Conservation (phyloP, 23 tunicate genomes). For the Aplidium turbinatum region DNA sequence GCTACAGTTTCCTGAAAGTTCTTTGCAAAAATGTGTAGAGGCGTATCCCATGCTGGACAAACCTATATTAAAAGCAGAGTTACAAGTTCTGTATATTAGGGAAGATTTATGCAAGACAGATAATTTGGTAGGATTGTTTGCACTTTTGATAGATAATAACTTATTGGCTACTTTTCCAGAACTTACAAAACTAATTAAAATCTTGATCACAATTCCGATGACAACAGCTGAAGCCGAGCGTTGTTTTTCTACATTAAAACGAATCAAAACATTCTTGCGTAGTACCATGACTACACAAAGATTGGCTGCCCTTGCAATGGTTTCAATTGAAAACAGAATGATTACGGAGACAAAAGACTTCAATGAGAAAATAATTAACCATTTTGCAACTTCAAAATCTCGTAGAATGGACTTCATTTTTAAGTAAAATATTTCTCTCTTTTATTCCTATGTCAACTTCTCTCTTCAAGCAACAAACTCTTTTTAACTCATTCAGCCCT, state of each 20-base stretch:
- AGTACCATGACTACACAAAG: slow-evolving; percentile 5
- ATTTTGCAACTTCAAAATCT: background rate
- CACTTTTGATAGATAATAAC: too few species aligned
- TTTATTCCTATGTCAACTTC: too few species aligned
- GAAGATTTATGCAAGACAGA: too few species aligned
- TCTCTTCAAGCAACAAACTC: too few species aligned
- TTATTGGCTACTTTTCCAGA: slow-evolving; percentile 4
- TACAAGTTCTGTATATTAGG: slow-evolving; percentile 2
- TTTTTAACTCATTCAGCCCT: too few species aligned
- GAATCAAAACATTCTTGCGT: slow-evolving; percentile 4
- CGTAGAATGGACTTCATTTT: slow-evolving; percentile 20
- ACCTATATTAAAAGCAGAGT: slow-evolving; percentile 19
- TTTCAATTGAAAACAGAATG: slow-evolving; percentile 7
- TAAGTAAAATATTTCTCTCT: too few species aligned
- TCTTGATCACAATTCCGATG: slow-evolving; percentile 22
- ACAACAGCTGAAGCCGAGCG: slow-evolving; percentile 26
- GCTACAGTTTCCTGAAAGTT: too few species aligned
- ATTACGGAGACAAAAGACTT: slow-evolving; percentile 8
- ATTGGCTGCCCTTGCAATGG: slow-evolving; percentile 20
- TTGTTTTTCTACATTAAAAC: background rate
- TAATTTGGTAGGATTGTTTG: too few species aligned
- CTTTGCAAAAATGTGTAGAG: too few species aligned
- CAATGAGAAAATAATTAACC: background rate
- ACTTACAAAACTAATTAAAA: slow-evolving; percentile 9
- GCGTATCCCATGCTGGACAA: too few species aligned